phyloP scores from a whole-genome alignment of 2,888 invertebrate genomes.

The Drosophila anomelani region DNA sequence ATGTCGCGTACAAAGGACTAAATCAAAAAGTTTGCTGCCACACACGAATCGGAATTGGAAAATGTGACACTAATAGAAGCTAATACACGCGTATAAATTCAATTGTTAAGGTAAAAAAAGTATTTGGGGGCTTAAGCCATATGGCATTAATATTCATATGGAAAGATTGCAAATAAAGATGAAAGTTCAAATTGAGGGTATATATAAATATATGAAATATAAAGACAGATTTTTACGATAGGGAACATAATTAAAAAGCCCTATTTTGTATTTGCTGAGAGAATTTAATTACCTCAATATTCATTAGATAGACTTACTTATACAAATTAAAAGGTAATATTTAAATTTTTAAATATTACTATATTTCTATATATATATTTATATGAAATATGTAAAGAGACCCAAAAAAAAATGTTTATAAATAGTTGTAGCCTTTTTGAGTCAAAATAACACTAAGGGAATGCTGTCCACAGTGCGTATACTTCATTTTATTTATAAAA shows the following conservation, averaged over 20 bases:
- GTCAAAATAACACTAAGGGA: neutral
- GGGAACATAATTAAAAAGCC: neutral
- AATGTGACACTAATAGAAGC: conserved; percentile 23
- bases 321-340: no score
- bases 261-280: neutral
- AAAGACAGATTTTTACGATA: neutral
- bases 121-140: neutral
- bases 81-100: conserved; percentile 14
- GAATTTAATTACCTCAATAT: no score
- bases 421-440: neutral
- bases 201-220: neutral
- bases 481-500: neutral
- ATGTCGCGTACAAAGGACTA: conserved; percentile 24
- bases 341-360: no score
- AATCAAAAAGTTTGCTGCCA: conserved; percentile 18
- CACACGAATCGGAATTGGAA: neutral
- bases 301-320: no score
- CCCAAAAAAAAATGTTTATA: no score
- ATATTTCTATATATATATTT: no score
- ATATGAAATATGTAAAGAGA: no score
- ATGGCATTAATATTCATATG: conserved; percentile 6
- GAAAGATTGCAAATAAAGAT: neutral
- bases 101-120: neutral
- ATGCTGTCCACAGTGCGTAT: neutral
- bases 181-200: neutral